Base-by-base conservation (phyloP, 2,797 vertebrate species). In the Taenioides sp. region DNA sequence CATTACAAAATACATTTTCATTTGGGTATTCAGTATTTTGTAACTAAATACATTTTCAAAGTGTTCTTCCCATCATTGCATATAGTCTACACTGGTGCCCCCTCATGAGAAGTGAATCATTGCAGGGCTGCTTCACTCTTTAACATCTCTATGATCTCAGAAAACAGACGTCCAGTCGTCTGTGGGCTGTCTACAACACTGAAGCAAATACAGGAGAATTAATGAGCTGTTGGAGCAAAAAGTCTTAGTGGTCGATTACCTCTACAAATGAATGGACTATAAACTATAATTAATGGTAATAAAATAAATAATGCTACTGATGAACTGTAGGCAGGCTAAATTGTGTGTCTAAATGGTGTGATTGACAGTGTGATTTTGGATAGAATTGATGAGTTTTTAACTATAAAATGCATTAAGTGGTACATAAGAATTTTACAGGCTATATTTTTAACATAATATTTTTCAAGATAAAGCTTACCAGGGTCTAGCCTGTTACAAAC, bases 101-200 rank as follows among this genome's bases (percentile, higher is more conserved):
- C 12, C 5, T 16, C 40, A 43, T 43, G 40, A 43, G 12, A 43
- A 14, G 40, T 43, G 12, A 43, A 43, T 43, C 40, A 3, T 2
- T 43, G 40, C 12, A 40, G 11, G 37, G 37, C 37, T 10, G 37
- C 34, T 52, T 28, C 60, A 65, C 25, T 72, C 31, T 73, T 74
- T 68, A 25, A 66, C 9, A 49, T 68, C 71, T 69, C 6, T 68
- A 76, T 70, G 70, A 3, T 50, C 43, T 65, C 73, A 74, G 65
- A 0, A 78, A 57, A 84, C 6, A 75, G 17, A 76, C 16, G 70
- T 43, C 71, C 70, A 54, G 65, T 86, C 73, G 76, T 77, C 63
- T 25, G 50, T 76, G 61, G 23, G 12, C 40, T 25, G 63, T 47
- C 63, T 65, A n/a, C 37, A 40, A 18, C 37, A 25, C 23, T 65